These are phyloP conservation scores for Helleia helle DNA, from an alignment of 2,888 invertebrate genomes.

Conservation along the genomic window DNA sequence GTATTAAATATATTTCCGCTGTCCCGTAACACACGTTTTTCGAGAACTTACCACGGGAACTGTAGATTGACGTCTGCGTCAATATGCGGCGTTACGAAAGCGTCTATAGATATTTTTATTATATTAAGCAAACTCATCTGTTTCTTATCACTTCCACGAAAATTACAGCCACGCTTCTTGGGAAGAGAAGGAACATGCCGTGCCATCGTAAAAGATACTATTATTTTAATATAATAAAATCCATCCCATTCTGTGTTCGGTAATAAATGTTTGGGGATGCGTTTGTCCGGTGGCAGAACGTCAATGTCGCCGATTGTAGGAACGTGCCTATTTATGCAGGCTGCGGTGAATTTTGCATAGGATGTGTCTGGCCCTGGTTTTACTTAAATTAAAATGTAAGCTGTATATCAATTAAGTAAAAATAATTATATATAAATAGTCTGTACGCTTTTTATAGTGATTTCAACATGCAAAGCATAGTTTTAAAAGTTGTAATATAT, in stretches of 20 bases:
- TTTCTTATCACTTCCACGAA: too few relatives aligned
- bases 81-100: too few relatives aligned
- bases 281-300: slow-evolving; percentile 62
- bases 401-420: background rate
- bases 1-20: too few relatives aligned
- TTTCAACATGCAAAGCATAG: too few relatives aligned
- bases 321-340: slow-evolving; percentile 36
- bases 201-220: background rate
- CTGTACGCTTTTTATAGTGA: background rate
- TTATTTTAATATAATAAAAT: slow-evolving; percentile 18
- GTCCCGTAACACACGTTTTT: too few relatives aligned
- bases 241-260: slow-evolving; percentile 33
- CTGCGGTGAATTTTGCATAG: slow-evolving; percentile 27
- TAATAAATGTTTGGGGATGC: slow-evolving; percentile 67
- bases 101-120: too few relatives aligned
- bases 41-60: too few relatives aligned
- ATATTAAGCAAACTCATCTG: too few relatives aligned
- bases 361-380: slow-evolving; percentile 21
- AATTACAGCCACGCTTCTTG: too few relatives aligned
- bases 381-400: slow-evolving; percentile 18
- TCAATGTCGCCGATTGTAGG: slow-evolving; percentile 63
- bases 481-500: too few relatives aligned
- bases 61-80: too few relatives aligned
- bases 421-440: background rate
- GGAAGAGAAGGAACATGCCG: too few relatives aligned